phyloP scores from a whole-genome alignment of 2,888 invertebrate genomes.

The Rhingia campestris region DNA sequence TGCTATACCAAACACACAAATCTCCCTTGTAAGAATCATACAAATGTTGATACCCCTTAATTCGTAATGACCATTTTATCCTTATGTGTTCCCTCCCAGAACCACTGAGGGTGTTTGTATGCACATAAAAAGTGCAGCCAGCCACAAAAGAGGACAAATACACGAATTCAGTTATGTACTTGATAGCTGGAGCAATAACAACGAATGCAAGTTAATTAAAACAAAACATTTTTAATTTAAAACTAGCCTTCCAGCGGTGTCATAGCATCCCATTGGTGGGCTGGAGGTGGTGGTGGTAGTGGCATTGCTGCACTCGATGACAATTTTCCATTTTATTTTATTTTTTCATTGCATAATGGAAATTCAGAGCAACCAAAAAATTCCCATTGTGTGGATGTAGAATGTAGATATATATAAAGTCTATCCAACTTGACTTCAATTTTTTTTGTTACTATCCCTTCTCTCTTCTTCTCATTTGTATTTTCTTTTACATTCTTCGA shows the following conservation, averaged over 20 bases:
- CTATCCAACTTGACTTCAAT: neutral
- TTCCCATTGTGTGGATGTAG: neutral
- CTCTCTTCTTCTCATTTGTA: neutral
- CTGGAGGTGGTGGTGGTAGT: neutral
- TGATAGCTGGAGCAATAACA: neutral
- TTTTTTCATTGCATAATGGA: neutral
- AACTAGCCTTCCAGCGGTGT: constrained; percentile 4
- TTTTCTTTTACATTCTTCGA: neutral
- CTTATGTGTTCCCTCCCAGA: too few species aligned
- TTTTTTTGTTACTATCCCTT: neutral
- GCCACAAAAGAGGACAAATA: neutral
- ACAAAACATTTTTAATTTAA: constrained; percentile 3
- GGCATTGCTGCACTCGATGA: neutral
- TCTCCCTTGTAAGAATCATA: too few species aligned
- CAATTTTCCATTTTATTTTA: neutral
- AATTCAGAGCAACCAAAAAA: constrained; percentile 8
- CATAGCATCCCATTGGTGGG: neutral
- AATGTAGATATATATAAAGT: neutral
- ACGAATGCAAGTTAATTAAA: constrained; percentile 12
- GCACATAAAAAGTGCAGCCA: too few species aligned
- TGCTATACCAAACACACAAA: too few species aligned
- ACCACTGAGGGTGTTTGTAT: too few species aligned
- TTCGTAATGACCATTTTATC: too few species aligned
- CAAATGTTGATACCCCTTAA: too few species aligned
- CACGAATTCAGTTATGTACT: neutral